These are phyloP conservation scores for Nothura maculosa DNA, from an alignment of 2,797 vertebrate genomes.

Conservation along the genomic window DNA sequence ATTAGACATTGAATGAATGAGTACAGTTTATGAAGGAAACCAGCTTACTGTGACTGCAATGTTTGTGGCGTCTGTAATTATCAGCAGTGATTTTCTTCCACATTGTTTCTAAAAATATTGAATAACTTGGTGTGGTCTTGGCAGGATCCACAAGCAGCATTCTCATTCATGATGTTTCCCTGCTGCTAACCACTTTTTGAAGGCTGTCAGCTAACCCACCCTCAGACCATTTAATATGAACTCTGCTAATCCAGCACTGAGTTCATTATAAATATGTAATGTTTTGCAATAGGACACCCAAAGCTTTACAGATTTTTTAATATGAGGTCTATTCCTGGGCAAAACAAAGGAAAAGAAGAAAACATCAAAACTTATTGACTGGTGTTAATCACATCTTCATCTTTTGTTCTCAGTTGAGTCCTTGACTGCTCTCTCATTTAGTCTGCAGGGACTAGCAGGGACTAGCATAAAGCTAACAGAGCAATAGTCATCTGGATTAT, in stretches of 20 bases:
- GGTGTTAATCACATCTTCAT: neutral
- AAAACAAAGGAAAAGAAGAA: slow-evolving; percentile 8
- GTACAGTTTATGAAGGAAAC: neutral
- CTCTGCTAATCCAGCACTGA: neutral
- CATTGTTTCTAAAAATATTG: slow-evolving; percentile 20
- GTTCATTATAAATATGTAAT: neutral
- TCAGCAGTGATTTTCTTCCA: slow-evolving; percentile 22
- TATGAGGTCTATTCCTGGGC: neutral
- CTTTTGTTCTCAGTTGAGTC: fast-evolving
- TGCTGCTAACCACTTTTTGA: neutral
- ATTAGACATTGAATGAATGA: neutral
- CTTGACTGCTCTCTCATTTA: neutral
- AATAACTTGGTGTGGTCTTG: slow-evolving; percentile 25
- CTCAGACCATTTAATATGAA: neutral
- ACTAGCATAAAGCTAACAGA: neutral
- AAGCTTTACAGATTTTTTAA: neutral
- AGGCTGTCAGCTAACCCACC: neutral
- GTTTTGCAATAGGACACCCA: neutral
- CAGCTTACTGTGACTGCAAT: neutral
- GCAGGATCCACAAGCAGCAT: neutral
- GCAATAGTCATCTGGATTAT: neutral
- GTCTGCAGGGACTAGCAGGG: neutral
- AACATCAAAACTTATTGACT: neutral
- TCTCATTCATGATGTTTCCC: neutral
- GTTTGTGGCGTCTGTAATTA: neutral